Percentiles rank a stretch among this genome's conserved stretches.
Conservation (phyloP, 2,888 invertebrate genomes). For the Polylopha cassiicola region DNA sequence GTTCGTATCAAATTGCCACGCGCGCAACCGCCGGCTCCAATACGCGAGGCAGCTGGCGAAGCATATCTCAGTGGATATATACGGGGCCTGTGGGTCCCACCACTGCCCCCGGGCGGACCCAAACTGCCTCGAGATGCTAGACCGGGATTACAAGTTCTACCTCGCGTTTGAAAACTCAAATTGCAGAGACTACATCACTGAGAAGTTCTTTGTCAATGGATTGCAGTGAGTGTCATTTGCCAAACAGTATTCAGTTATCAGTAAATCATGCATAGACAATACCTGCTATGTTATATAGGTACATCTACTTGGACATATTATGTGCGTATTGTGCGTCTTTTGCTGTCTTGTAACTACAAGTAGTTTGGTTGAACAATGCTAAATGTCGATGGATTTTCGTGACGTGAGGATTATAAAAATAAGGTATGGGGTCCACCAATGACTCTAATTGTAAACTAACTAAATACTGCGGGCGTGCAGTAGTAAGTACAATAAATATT, state of each 20-base stretch:
- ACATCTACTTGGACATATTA: too few species aligned
- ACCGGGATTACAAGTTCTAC: constrained; percentile 96
- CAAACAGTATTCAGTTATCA: background rate
- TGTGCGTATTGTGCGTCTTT: too few species aligned
- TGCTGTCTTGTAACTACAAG: too few species aligned
- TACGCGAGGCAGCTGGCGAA: constrained; percentile 92
- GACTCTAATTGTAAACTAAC: too few species aligned
- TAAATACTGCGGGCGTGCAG: too few species aligned
- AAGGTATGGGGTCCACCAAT: too few species aligned
- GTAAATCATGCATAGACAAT: background rate
- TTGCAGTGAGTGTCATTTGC: constrained; percentile 80
- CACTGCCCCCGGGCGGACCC: constrained; percentile 90
- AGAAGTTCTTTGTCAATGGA: constrained; percentile 97
- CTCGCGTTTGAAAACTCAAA: constrained; percentile 98
- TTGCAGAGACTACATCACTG: constrained; percentile 96
- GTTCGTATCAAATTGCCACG: constrained; percentile 98
- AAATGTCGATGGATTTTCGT: too few species aligned
- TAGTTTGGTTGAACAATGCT: too few species aligned
- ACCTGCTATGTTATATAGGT: too few species aligned
- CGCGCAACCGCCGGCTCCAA: constrained; percentile 91
- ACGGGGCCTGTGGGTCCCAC: constrained; percentile 91
- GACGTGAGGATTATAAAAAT: too few species aligned
- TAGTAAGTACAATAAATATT: too few species aligned
- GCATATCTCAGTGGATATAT: constrained; percentile 93
- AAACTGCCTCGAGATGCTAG: constrained; percentile 92